Conservation (phyloP, 2,888 invertebrate genomes). For the Digitonthophagus gazella region DNA sequence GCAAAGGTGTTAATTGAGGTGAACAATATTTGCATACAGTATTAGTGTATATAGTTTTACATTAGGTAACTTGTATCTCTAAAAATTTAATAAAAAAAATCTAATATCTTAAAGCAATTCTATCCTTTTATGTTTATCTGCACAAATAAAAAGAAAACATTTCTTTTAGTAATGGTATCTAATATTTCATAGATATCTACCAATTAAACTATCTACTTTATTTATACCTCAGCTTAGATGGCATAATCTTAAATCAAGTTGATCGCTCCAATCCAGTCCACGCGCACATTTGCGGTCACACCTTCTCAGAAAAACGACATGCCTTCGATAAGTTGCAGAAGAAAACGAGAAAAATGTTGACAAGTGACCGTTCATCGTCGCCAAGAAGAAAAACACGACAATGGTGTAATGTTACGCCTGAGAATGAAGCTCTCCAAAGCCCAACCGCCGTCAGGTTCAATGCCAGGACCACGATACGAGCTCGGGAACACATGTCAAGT, state of each 20-base stretch:
- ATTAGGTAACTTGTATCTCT: no score
- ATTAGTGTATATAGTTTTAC: no score
- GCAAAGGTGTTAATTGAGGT: background rate
- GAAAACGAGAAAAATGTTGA: background rate
- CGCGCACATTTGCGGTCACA: background rate
- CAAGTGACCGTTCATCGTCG: background rate
- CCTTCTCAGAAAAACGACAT: background rate
- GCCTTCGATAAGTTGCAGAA: background rate
- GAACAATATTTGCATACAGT: no score
- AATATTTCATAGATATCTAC: no score
- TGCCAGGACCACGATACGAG: background rate
- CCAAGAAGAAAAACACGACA: background rate
- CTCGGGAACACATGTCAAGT: background rate
- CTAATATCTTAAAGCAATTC: no score
- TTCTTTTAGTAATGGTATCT: no score
- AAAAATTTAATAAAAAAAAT: no score
- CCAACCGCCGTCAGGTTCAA: background rate
- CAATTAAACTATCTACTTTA: background rate
- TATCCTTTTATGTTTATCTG: no score
- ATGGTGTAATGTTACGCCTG: background rate
- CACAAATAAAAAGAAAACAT: no score
- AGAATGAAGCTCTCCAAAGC: background rate
- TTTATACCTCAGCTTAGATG: background rate
- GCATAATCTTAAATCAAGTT: background rate
- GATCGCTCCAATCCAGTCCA: background rate